These are phyloP conservation scores for Sterrhoptilus dennistouni DNA, from an alignment of 2,113 vertebrate species.

Conservation along the genomic window DNA sequence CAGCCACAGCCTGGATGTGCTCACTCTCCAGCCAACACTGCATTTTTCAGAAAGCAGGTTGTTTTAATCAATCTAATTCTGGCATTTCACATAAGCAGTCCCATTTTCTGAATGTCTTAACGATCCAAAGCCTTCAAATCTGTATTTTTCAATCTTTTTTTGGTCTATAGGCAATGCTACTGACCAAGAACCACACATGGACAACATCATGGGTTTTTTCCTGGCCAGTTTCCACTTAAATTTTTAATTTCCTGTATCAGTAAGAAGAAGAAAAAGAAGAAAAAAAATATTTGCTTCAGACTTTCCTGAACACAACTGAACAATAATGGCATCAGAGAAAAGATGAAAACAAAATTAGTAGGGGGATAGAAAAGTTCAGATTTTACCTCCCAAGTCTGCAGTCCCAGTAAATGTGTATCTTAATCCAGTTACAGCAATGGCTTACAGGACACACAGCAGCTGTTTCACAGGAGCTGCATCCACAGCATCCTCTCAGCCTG, in stretches of 20 bases:
- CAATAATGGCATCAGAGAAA: background rate
- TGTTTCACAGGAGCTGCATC: background rate
- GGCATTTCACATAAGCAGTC: background rate
- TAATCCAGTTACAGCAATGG: background rate
- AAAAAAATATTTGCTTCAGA: background rate
- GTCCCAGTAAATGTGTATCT: background rate
- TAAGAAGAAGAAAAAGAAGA: fast-evolving
- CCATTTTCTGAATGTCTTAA: background rate
- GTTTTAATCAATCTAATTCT: background rate
- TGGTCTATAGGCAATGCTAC: background rate
- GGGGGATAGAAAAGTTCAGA: background rate
- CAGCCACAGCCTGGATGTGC: background rate
- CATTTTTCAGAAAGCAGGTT: background rate
- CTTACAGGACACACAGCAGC: background rate
- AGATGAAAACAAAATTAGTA: background rate
- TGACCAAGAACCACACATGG: background rate
- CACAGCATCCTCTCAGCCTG: background rate
- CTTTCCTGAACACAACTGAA: background rate
- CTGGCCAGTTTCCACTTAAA: background rate
- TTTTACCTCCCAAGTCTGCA: background rate
- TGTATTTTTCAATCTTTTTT: background rate
- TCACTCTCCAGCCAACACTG: background rate
- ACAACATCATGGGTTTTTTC: background rate
- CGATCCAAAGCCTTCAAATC: background rate
- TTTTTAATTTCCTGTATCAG: constrained; percentile 10